Conservation (phyloP, 2,797 vertebrate species). For the Fistularia tabacaria region DNA sequence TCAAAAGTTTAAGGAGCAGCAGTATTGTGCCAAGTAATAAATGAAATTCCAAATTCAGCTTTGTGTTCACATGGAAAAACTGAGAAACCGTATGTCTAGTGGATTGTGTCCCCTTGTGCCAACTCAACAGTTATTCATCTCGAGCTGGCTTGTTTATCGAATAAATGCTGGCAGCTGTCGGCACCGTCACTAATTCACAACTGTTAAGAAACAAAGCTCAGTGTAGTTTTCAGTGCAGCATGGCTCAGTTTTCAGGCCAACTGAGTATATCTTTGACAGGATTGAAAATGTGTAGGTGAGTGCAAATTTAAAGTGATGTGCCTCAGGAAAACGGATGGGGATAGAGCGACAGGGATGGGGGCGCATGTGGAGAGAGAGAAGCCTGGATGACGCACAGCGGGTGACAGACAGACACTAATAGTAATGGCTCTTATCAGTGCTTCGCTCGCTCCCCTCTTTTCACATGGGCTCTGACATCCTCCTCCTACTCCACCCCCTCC, state of each 20-base stretch:
- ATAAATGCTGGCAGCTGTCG: slow-evolving; percentile 61
- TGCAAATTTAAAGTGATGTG: slow-evolving; percentile 72
- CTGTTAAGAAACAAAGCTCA: slow-evolving; percentile 65
- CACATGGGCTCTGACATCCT: slow-evolving; percentile 73
- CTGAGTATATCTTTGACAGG: slow-evolving; percentile 64
- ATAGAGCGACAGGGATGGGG: slow-evolving; percentile 59
- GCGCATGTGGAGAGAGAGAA: slow-evolving; percentile 58
- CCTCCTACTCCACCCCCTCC: slow-evolving; percentile 75
- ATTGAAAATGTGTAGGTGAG: slow-evolving; percentile 73
- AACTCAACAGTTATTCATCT: slow-evolving; percentile 46
- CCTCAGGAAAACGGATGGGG: slow-evolving; percentile 67
- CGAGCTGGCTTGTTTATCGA: slow-evolving; percentile 59
- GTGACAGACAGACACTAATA: slow-evolving; percentile 80
- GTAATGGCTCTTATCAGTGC: slow-evolving; percentile 78
- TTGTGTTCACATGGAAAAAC: slow-evolving; percentile 55
- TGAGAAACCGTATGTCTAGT: slow-evolving; percentile 41
- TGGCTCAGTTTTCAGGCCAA: slow-evolving; percentile 48
- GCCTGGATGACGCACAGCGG: slow-evolving; percentile 74
- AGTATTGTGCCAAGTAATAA: slow-evolving; percentile 65
- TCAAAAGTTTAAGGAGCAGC: slow-evolving; percentile 74
- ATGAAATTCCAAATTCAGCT: slow-evolving; percentile 67
- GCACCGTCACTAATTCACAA: slow-evolving; percentile 63
- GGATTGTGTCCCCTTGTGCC: slow-evolving; percentile 42
- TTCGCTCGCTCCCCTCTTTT: slow-evolving; percentile 65
- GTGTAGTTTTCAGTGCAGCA: slow-evolving; percentile 58